phyloP scores from a whole-genome alignment of 2,797 vertebrate species.

The Enteromius paludinosus region DNA sequence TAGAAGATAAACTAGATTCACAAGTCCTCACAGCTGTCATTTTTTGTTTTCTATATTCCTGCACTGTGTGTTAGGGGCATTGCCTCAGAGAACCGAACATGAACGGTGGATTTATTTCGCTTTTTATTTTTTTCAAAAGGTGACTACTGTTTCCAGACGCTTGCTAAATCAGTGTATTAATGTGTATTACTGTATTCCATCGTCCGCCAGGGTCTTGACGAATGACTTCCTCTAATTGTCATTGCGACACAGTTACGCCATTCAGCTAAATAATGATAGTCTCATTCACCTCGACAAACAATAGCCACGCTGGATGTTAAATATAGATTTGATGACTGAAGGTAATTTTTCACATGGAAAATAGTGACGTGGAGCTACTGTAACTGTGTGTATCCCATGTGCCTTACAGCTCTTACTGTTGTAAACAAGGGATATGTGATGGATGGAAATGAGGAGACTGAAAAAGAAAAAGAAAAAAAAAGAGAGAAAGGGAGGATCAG shows the following conservation, averaged over 20 bases:
- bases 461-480: slow-evolving; percentile 18
- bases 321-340: slow-evolving; percentile 78
- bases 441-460: slow-evolving; percentile 17
- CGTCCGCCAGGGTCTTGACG: slow-evolving; percentile 70
- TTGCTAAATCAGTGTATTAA: slow-evolving; percentile 32
- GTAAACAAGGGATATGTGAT: slow-evolving; percentile 42
- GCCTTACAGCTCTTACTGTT: slow-evolving; percentile 46
- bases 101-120: neutral
- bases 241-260: slow-evolving; percentile 70
- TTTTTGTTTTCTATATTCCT: neutral
- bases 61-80: neutral
- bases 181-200: slow-evolving; percentile 48
- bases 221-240: slow-evolving; percentile 83
- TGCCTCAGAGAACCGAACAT: neutral
- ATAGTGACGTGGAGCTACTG: slow-evolving; percentile 55
- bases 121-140: neutral
- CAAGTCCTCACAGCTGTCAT: neutral
- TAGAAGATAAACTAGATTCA: slow-evolving; percentile 18
- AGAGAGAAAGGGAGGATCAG: slow-evolving; percentile 13
- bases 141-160: slow-evolving; percentile 30
- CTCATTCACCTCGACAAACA: slow-evolving; percentile 76
- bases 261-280: slow-evolving; percentile 73
- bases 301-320: slow-evolving; percentile 69
- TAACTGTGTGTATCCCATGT: slow-evolving; percentile 21
- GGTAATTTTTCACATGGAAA: slow-evolving; percentile 70